Conservation (phyloP, 2,888 invertebrate species). For the Labia minor region DNA sequence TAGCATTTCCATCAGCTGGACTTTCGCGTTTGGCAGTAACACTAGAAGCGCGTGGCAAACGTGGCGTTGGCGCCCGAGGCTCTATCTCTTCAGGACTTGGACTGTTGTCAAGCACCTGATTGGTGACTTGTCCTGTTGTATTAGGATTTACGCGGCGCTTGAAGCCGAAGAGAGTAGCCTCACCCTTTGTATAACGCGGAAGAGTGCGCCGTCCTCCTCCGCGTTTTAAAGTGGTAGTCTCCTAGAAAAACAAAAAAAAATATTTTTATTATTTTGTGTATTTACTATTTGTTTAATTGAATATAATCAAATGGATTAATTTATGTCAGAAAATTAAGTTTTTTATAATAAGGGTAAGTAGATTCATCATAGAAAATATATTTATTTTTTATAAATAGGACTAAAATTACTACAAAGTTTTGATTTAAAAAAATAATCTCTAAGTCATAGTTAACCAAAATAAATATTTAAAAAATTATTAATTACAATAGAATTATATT, state of each 20-base stretch:
- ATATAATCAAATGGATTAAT: no score
- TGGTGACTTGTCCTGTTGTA: constrained; percentile 33
- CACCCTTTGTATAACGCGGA: constrained; percentile 51
- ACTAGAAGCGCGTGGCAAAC: constrained; percentile 40
- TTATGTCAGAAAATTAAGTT: no score
- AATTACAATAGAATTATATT: no score
- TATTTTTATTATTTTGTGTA: no score
- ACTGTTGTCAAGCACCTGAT: constrained; percentile 21
- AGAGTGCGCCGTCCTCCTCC: constrained; percentile 46
- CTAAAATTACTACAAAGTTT: no score
- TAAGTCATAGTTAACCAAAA: no score
- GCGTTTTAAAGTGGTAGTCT: constrained; percentile 20
- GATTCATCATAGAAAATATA: no score
- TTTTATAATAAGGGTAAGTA: no score
- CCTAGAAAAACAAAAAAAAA: background rate
- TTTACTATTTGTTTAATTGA: no score
- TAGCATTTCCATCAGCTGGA: constrained; percentile 40
- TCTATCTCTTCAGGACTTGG: constrained; percentile 19
- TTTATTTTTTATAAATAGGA: no score
- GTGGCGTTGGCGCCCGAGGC: constrained; percentile 44
- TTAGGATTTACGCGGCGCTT: constrained; percentile 51
- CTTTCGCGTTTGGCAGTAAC: constrained; percentile 49
- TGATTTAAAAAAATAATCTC: no score
- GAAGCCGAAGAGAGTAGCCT: constrained; percentile 77
- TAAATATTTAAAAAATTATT: no score